Base-by-base conservation (phyloP, 1,140 invertebrate genomes). In the Cherax quadricarinatus region DNA sequence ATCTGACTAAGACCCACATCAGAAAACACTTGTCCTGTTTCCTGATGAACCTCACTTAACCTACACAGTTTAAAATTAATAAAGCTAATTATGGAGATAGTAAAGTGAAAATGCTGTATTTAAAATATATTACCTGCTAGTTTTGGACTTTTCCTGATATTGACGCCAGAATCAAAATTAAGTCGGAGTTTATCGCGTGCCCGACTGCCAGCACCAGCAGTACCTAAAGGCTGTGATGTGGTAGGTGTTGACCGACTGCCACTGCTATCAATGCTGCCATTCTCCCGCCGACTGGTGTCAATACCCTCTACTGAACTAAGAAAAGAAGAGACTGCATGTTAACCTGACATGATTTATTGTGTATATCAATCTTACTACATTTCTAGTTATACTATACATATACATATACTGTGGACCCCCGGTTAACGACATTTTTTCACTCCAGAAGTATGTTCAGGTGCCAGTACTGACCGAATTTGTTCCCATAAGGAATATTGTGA, bases 171-270 rank as follows among this genome's bases (percentile, higher is more conserved):
- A 30, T 93, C 92, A 79, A 93, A 87, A 78, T 93, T 91, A 60
- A 93, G 93, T 83, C 92, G 53, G 16, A 93, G 88, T 49, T 93
- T 93, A 79, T 93, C 93, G 41, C 91, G 79, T n/a, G 92, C 89
- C 4, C 92, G 87, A 60, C 89, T 90, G 48, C 86, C 88, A 51
- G 88, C 82, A n/a, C 88, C 92, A 78, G 93, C 91, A 78, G 83
- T 80, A 0, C 88, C 86, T n/a, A 83, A 57, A 62, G 75, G 78
- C 41, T 86, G 86, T 6, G 79, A 14, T 66, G 87, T n/a, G 48
- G 70, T 57, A 2, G 86, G 84, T 41, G 85, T 78, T 75, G 86
- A 78, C 73, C 57, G 57, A 60, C 18, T 85, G 10, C 48, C 83
- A 57, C 87, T 75, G 49, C 91, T 90, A 48, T 60, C 60, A 57